These are phyloP conservation scores for Melanotaenia boesemani DNA, from an alignment of 2,797 vertebrate genomes.

Conservation along the genomic window DNA sequence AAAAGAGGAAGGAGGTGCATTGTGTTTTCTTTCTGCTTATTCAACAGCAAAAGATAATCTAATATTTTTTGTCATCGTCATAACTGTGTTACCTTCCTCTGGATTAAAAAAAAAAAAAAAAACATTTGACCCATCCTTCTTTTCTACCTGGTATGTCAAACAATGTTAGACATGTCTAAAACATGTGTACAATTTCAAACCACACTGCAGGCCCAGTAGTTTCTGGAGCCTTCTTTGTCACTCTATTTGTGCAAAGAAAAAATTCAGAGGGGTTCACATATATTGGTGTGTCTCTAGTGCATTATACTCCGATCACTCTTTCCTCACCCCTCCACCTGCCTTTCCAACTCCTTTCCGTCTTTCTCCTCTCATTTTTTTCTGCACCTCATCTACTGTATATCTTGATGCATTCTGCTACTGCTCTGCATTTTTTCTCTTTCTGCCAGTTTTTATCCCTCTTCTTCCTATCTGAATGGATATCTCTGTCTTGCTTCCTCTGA, in stretches of 20 bases:
- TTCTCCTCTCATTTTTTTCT: constrained; percentile 60
- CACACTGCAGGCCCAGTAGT: constrained; percentile 33
- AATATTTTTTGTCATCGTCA: constrained; percentile 16
- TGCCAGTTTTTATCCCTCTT: constrained; percentile 41
- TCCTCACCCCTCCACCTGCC: constrained; percentile 51
- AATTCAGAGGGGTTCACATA: constrained; percentile 52
- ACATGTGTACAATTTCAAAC: constrained; percentile 59
- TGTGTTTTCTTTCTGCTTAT: constrained; percentile 12
- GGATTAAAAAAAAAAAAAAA: constrained; percentile 37
- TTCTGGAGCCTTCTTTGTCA: constrained; percentile 45
- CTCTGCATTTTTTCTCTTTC: constrained; percentile 47
- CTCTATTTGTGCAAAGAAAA: constrained; percentile 41
- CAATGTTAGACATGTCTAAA: constrained; percentile 46
- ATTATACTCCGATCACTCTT: constrained; percentile 63
- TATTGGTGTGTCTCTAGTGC: constrained; percentile 43
- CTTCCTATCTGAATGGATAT: constrained; percentile 59
- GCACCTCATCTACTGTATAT: constrained; percentile 54
- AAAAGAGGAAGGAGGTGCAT: constrained; percentile 26
- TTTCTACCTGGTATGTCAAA: constrained; percentile 45
- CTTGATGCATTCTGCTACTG: constrained; percentile 43
- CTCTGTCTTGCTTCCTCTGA: constrained; percentile 60
- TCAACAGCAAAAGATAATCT: constrained; percentile 15
- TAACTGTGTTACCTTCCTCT: constrained; percentile 13
- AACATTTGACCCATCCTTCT: constrained; percentile 20
- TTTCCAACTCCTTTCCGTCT: constrained; percentile 25